These are phyloP conservation scores for Pararge aegeria DNA, from an alignment of 1,140 invertebrate species.

Conservation along the genomic window DNA sequence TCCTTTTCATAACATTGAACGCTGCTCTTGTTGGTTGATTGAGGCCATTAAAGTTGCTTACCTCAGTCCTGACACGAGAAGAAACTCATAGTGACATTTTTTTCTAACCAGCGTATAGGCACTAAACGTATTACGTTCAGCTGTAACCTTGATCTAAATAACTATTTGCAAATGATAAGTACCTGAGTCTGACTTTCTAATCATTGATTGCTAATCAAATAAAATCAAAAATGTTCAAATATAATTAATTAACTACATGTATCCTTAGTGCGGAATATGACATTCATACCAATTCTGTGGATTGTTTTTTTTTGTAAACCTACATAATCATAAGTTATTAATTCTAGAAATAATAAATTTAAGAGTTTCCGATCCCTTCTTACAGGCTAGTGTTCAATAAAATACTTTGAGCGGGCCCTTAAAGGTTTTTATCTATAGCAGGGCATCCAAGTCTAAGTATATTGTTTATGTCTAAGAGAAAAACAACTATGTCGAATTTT, in stretches of 20 bases:
- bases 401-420: too few relatives aligned
- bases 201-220: neutral
- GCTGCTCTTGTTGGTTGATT: conserved; percentile 2
- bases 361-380: too few relatives aligned
- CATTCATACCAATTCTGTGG: too few relatives aligned
- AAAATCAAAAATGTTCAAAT: neutral
- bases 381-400: too few relatives aligned
- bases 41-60: conserved; percentile 3
- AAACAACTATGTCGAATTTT: neutral
- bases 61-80: neutral
- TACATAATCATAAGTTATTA: too few relatives aligned
- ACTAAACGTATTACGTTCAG: neutral
- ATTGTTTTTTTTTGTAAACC: too few relatives aligned
- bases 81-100: neutral
- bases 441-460: too few relatives aligned
- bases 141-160: neutral
- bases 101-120: neutral
- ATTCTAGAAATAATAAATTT: too few relatives aligned
- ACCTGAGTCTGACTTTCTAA: neutral
- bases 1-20: neutral
- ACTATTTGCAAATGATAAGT: neutral
- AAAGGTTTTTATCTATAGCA: too few relatives aligned
- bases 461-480: too few relatives aligned
- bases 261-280: too few relatives aligned
- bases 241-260: too few relatives aligned